These are phyloP conservation scores for Mongoloraphidia duomilia DNA, from an alignment of 2,888 invertebrate genomes.

Conservation along the genomic window DNA sequence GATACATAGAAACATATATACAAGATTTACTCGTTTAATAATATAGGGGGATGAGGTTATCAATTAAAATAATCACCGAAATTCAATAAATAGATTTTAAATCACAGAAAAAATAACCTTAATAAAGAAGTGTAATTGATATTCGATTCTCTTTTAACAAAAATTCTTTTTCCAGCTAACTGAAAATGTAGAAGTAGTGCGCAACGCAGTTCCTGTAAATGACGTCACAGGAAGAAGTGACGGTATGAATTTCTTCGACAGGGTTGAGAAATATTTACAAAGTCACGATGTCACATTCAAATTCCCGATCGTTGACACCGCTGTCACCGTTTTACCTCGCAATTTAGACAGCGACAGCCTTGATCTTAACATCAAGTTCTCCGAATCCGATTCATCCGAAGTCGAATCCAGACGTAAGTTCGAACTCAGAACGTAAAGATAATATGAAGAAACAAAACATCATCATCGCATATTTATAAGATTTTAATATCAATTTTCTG, in stretches of 20 bases:
- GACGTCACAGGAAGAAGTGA: conserved; percentile 43
- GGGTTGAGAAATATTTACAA: conserved; percentile 54
- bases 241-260: conserved; percentile 47
- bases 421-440: too few relatives aligned
- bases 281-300: conserved; percentile 69
- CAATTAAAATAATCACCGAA: too few relatives aligned
- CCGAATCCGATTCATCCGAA: conserved; percentile 20
- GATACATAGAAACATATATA: too few relatives aligned
- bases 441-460: too few relatives aligned
- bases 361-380: conserved; percentile 54
- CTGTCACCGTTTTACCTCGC: conserved; percentile 62
- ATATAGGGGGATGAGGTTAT: too few relatives aligned
- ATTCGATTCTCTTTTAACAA: background rate
- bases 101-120: background rate
- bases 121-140: background rate
- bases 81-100: too few relatives aligned
- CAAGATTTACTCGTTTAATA: too few relatives aligned
- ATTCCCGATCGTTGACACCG: conserved; percentile 54
- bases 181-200: conserved; percentile 58
- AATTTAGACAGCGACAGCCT: conserved; percentile 64
- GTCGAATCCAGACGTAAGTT: conserved; percentile 23
- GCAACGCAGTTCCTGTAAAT: conserved; percentile 50
- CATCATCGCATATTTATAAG: background rate
- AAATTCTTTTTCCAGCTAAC: conserved; percentile 39
- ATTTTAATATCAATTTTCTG: conserved; percentile 11